A percentile compares a stretch with the other conserved stretches of the same genome.
These are phyloP conservation scores for Dicrurus megarhynchus DNA, from an alignment of 2,113 vertebrate species.

Conservation along the genomic window DNA sequence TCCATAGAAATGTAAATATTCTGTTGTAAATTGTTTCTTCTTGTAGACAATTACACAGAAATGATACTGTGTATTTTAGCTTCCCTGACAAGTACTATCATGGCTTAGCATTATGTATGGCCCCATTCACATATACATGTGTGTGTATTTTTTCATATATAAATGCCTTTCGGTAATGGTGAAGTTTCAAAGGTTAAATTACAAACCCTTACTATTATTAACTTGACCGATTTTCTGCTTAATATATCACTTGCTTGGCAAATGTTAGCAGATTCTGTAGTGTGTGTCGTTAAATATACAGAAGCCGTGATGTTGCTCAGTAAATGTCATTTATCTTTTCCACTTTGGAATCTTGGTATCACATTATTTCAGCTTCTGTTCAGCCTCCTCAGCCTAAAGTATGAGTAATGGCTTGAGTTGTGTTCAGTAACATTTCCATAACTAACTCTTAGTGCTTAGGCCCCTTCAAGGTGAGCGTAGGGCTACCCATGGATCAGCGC, in stretches of 20 bases:
- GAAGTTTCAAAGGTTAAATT: background rate
- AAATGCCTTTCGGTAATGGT: background rate
- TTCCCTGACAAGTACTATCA: background rate
- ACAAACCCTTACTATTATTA: background rate
- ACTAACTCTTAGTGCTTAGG: background rate
- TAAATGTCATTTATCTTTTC: constrained; percentile 4
- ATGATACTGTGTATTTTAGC: background rate
- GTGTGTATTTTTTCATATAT: background rate
- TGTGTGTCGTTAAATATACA: background rate
- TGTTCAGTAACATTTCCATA: background rate
- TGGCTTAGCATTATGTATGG: background rate
- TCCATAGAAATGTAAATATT: background rate
- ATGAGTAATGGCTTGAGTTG: background rate
- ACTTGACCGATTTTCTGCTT: background rate
- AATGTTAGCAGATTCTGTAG: background rate
- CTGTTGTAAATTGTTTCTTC: background rate
- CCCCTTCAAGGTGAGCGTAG: background rate
- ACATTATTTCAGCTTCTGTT: background rate
- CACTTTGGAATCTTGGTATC: background rate
- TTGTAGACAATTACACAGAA: background rate
- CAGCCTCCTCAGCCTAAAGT: background rate
- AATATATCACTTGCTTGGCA: background rate
- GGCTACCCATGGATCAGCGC: background rate
- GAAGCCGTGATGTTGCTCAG: background rate
- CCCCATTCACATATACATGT: background rate